A percentile compares a stretch with the other conserved stretches of the same genome.
Conservation (phyloP, 2,113 vertebrate genomes). For the Rana temporaria region DNA sequence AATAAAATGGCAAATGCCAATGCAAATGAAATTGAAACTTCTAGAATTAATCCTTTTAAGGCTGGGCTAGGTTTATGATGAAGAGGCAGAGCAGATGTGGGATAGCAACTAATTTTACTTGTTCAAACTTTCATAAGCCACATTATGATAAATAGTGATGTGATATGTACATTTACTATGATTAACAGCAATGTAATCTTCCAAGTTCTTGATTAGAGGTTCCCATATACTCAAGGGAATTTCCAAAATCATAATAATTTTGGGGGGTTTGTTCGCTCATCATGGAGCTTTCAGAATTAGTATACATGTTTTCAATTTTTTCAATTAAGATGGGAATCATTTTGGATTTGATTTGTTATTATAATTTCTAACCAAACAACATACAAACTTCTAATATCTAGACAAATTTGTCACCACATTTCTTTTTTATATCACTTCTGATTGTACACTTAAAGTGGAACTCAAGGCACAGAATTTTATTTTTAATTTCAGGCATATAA, state of each 20-base stretch:
- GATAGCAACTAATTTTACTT: conserved; percentile 55
- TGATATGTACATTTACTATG: conserved; percentile 52
- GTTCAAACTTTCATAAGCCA: conserved; percentile 56
- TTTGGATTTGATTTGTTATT: conserved; percentile 32
- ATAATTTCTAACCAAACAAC: background rate
- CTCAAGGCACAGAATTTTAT: too few species aligned
- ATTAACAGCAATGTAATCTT: conserved; percentile 56
- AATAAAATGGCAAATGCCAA: background rate
- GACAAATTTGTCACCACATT: background rate
- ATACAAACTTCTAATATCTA: background rate
- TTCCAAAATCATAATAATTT: conserved; percentile 55
- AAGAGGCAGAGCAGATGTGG: conserved; percentile 50
- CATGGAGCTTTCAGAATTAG: conserved; percentile 40
- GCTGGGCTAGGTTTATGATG: conserved; percentile 41
- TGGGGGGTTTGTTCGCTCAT: conserved; percentile 27
- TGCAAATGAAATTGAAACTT: conserved; percentile 18
- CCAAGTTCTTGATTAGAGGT: conserved; percentile 58
- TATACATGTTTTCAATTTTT: conserved; percentile 32
- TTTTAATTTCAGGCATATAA: too few species aligned
- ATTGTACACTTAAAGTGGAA: background rate
- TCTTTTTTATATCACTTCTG: background rate
- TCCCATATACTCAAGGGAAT: conserved; percentile 49
- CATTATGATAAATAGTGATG: conserved; percentile 54
- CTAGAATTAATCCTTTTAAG: conserved; percentile 23
- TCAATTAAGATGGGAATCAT: background rate